Percentiles rank a stretch among this genome's conserved stretches.
These are phyloP conservation scores for Aethina tumida DNA, from an alignment of 1,140 invertebrate genomes.

Conservation along the genomic window DNA sequence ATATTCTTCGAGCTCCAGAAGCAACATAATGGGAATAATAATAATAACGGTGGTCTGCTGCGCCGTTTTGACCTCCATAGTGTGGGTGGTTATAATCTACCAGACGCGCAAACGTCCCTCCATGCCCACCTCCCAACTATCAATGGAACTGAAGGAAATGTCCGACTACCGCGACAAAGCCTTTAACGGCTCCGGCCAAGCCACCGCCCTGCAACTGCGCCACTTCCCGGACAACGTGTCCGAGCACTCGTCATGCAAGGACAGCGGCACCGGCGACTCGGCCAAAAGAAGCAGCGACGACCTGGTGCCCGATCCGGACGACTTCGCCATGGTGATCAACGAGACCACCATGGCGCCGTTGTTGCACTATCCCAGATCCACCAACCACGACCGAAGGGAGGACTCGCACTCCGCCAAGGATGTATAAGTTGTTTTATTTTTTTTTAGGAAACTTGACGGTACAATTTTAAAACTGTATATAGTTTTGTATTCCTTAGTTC, in stretches of 20 bases:
- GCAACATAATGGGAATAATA: constrained; percentile 72
- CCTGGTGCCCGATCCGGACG: constrained; percentile 24
- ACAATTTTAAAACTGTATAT: constrained; percentile 9
- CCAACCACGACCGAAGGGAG: constrained; percentile 33
- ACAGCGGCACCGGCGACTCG: constrained; percentile 57
- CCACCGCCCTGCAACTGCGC: constrained; percentile 4
- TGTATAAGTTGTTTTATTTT: background rate
- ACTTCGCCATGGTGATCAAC: constrained; percentile 22
- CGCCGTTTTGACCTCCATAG: constrained; percentile 76
- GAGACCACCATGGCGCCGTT: constrained; percentile 21
- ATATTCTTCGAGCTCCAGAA: constrained; percentile 12
- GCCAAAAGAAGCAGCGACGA: constrained; percentile 47
- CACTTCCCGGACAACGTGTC: constrained; percentile 28
- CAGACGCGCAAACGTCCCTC: constrained; percentile 56
- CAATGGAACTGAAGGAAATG: constrained; percentile 15
- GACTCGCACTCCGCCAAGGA: too few species aligned
- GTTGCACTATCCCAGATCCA: constrained; percentile 26
- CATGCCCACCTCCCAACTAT: constrained; percentile 6
- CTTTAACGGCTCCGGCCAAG: constrained; percentile 3
- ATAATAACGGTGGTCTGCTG: constrained; percentile 84
- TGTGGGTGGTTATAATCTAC: constrained; percentile 90
- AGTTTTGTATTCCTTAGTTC: constrained; percentile 16
- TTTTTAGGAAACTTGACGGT: background rate
- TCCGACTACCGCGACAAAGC: constrained; percentile 12
- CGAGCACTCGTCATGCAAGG: constrained; percentile 51